phyloP scores from a whole-genome alignment of 2,888 invertebrate genomes.

The Alloscopus bannaensis region DNA sequence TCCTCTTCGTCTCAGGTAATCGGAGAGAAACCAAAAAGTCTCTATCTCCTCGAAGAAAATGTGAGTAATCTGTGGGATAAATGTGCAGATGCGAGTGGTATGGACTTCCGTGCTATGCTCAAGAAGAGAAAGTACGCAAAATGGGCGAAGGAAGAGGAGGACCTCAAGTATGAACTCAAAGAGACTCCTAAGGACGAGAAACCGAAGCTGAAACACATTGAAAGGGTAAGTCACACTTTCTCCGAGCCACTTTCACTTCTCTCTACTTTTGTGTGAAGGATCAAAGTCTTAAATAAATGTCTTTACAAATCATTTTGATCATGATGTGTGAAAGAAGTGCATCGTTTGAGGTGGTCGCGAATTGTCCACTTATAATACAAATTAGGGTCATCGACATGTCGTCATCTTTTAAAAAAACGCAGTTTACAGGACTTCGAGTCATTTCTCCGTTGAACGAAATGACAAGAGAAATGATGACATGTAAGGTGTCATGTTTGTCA shows the following conservation, averaged over 20 bases:
- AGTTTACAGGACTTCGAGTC: too few species aligned
- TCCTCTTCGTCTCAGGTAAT: constrained; percentile 95
- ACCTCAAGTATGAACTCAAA: constrained; percentile 95
- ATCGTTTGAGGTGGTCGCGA: too few species aligned
- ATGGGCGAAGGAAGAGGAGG: constrained; percentile 93
- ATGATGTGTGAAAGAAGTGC: too few species aligned
- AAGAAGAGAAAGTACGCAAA: constrained; percentile 97
- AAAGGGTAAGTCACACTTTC: constrained; percentile 83
- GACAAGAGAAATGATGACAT: too few species aligned
- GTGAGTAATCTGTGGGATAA: too few species aligned
- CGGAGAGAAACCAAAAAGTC: neutral
- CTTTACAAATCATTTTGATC: too few species aligned
- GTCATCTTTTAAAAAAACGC: too few species aligned
- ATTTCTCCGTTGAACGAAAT: too few species aligned
- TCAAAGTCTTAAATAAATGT: too few species aligned
- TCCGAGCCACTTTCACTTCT: neutral
- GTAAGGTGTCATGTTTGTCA: neutral
- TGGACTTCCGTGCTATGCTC: constrained; percentile 99
- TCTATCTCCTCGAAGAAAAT: neutral
- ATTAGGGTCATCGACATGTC: too few species aligned
- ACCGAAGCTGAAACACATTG: constrained; percentile 89
- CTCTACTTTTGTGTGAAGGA: neutral
- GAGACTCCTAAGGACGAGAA: constrained; percentile 92
- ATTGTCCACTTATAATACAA: too few species aligned
- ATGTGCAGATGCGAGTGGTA: constrained; percentile 90